Evolutionary conservation across 2,113 vertebrate species (phyloP), one percentile per base, ranked within the genome.

Genomic region (Muntiacus reevesi): DNA sequence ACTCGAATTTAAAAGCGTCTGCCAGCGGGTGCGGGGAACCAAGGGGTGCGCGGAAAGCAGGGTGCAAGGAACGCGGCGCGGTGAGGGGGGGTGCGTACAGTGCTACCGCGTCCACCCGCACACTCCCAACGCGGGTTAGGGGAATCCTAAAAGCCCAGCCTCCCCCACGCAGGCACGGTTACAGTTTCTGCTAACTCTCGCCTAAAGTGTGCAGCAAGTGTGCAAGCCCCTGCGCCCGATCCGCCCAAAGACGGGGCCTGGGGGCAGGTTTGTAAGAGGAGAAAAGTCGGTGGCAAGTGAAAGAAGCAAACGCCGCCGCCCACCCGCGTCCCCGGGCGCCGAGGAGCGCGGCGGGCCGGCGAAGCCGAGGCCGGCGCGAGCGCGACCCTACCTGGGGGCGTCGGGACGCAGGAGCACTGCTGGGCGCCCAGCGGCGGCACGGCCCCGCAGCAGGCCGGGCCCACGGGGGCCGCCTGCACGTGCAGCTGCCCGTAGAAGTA

Each of bases 401-500:
- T 97, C 2, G 99, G 99, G 54, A 99, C 99, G 95, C 99, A 99
- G 82, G 99, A 99, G 87, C 99, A 99, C 97, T 99, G 99, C 98
- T 99, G 99, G n/a, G 99, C 98, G 30, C 99, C 99, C 95, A 99
- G 98, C 27, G 99, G 99, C 47, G 99, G 98, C 95, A 99, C 98
- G 3, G 99, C 98, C 54, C 99, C 99, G 98, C 99, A 99, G 98
- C 99, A 99, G 21, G 99, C 98, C 90, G 99, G 99, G 21, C 99
- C 99, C 97, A 99, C 99, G 14, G 99, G 98, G 25, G 99, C 98
- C 54, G 99, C 99, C 98, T 99, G 99, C 97, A 99, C 99, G 97
- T 99, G 99, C 96, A 99, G 99, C 98, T 99, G 99, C 97, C 99
- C 99, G 98, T 99, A 99, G 98, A 99, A 99, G 98, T 99, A 99